A percentile compares a stretch with the other conserved stretches of the same genome.
Evolutionary conservation across 2,797 vertebrate species (phyloP).

Genomic region (Chloroceryle inda): DNA sequence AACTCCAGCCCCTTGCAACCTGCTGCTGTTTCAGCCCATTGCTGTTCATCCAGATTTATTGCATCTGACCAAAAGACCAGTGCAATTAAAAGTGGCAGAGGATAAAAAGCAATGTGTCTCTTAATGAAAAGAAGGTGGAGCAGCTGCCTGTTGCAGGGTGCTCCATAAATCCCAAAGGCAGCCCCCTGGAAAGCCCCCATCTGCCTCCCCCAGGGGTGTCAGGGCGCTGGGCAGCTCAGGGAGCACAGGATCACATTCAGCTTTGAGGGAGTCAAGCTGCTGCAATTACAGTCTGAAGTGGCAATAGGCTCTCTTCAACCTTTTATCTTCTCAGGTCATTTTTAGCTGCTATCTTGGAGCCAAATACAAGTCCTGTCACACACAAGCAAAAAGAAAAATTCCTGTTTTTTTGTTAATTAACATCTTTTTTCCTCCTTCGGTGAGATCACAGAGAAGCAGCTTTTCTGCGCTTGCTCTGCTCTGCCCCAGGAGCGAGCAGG

Average conservation of each 20-base stretch:
- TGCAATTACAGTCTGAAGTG: neutral
- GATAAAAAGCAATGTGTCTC: neutral
- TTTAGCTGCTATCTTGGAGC: neutral
- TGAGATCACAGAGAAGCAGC: rapidly evolving
- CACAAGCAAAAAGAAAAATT: neutral
- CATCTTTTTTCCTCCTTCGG: neutral
- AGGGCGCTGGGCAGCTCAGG: neutral
- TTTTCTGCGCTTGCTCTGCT: neutral
- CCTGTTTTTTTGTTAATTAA: neutral
- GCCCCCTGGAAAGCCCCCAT: neutral
- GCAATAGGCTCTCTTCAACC: neutral
- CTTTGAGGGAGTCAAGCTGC: neutral
- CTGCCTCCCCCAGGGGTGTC: neutral
- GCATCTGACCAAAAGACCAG: neutral
- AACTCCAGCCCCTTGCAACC: neutral
- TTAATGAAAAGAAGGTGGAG: neutral
- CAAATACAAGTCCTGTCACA: neutral
- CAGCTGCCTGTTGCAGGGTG: neutral
- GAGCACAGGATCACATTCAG: neutral
- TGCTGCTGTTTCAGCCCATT: neutral
- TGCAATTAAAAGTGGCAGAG: neutral
- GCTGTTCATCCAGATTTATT: neutral
- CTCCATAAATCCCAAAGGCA: neutral
- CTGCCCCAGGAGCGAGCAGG: rapidly evolving
- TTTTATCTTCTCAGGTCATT: neutral